Base-by-base conservation (phyloP, 2,113 vertebrate species). In the Pachypanchax playfairii region DNA sequence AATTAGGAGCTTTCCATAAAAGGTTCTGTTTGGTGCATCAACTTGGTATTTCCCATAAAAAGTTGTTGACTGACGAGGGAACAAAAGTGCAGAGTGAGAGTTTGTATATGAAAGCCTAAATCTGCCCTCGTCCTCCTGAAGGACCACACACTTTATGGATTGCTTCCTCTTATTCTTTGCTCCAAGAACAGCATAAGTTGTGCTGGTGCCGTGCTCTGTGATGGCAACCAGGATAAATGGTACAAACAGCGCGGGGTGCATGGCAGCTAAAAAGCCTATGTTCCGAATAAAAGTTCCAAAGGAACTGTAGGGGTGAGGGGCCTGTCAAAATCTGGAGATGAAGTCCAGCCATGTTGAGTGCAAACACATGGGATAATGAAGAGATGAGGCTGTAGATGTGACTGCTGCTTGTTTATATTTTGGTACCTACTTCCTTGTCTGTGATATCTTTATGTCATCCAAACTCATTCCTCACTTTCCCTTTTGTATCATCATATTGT, bases 201-300 rank as follows among this genome's bases (percentile, higher is more conserved):
- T 70, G 65, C 57, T 44, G 82, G 65, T 72, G 57, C 87, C 81
- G 51, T 13, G 43, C 74, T 84, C 79, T 83, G 84, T 84, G 87
- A 90, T 88, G 82, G 87, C 82, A 82, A 85, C 83, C 72, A 43
- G 87, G 80, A 90, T 81, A 77, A 87, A 79, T 71, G 61, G 38
- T 73, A 26, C 73, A 81, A 86, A 79, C 72, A 75, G 65, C 44
- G 17, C 51, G 67, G 72, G 76, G 82, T 69, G 55, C 70, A 63
- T 70, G 81, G 77, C 85, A 74, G 76, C 77, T 79, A 87, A 87
- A 90, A 90, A 90, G 79, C 85, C 75, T 85, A 63, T 51, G 71
- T 80, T 71, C 83, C 71, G 85, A 88, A 86, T 85, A 85, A 82
- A 84, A 76, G 64, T 61, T 75, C 52, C 39, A 70, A 62, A 75